Conservation (phyloP, 2,797 vertebrate genomes). For the Chromobotia macracanthus region DNA sequence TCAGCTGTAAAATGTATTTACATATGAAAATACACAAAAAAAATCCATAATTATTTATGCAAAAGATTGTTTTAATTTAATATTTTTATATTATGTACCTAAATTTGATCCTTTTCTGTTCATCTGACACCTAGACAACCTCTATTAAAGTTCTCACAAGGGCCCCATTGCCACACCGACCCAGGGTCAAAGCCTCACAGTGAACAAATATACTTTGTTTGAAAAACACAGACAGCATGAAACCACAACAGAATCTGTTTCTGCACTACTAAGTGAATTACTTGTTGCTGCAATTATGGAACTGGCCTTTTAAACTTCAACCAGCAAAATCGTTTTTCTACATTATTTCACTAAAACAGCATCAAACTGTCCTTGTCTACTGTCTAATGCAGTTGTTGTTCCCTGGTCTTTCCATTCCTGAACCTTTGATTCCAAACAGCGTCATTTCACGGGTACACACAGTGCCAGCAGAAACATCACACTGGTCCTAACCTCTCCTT, state of each 20-base stretch:
- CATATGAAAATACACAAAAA: no score
- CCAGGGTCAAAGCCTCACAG: not conserved
- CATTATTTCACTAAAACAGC: not conserved
- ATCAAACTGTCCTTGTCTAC: not conserved
- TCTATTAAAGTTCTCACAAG: not conserved
- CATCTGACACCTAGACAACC: no score
- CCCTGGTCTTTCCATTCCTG: not conserved
- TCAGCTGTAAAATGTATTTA: no score
- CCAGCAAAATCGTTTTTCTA: slow-evolving; percentile 10
- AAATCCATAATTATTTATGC: no score
- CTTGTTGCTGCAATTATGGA: not conserved
- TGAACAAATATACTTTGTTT: slow-evolving; percentile 26
- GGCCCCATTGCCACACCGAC: not conserved
- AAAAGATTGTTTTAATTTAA: no score
- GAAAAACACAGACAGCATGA: not conserved
- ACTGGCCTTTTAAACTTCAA: not conserved
- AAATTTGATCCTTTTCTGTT: no score
- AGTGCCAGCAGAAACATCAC: not conserved
- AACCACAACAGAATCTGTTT: not conserved
- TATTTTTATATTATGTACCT: no score
- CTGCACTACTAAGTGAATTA: slow-evolving; percentile 5
- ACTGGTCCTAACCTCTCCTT: slow-evolving; percentile 10
- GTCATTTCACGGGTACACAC: not conserved
- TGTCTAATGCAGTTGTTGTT: not conserved
- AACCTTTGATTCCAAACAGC: slow-evolving; percentile 15